These are phyloP conservation scores for Imbricaverruca yamaguchii DNA, from an alignment of 2,888 invertebrate genomes.

Conservation along the genomic window DNA sequence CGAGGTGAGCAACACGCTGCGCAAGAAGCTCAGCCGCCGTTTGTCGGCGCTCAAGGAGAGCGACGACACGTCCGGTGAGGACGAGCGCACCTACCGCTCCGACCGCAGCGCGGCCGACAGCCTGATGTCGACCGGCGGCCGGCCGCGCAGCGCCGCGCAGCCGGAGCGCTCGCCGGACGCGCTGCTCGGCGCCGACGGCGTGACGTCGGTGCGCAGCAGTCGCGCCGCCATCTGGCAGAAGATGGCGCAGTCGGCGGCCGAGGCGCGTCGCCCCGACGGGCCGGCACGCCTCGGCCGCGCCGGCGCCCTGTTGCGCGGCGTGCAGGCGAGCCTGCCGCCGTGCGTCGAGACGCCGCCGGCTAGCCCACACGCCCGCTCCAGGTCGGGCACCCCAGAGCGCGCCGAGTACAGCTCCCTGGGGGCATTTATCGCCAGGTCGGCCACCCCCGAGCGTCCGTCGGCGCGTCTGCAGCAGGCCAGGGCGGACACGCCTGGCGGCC, in stretches of 20 bases:
- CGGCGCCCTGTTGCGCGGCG: background rate
- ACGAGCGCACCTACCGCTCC: conserved; percentile 20
- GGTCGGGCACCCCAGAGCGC: background rate
- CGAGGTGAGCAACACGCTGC: conserved; percentile 16
- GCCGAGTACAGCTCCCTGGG: background rate
- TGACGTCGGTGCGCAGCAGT: background rate
- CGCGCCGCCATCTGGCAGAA: conserved; percentile 12
- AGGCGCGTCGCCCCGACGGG: background rate
- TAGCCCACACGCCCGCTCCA: background rate
- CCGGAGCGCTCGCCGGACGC: background rate
- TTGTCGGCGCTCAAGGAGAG: conserved; percentile 17
- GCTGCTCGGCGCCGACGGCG: background rate
- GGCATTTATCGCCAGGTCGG: background rate
- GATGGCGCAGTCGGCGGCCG: background rate
- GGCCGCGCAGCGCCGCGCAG: background rate
- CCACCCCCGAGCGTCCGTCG: background rate
- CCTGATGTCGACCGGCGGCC: background rate
- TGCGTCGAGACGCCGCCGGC: background rate
- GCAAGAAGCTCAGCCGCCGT: conserved; percentile 1
- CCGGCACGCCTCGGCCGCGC: background rate
- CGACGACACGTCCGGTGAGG: conserved; percentile 19
- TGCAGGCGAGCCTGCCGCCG: background rate
- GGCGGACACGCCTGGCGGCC: background rate
- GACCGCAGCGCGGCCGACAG: background rate
- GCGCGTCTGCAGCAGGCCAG: background rate